These are phyloP conservation scores for Gambelia wislizenii DNA, from an alignment of 2,797 vertebrate species.

Conservation along the genomic window DNA sequence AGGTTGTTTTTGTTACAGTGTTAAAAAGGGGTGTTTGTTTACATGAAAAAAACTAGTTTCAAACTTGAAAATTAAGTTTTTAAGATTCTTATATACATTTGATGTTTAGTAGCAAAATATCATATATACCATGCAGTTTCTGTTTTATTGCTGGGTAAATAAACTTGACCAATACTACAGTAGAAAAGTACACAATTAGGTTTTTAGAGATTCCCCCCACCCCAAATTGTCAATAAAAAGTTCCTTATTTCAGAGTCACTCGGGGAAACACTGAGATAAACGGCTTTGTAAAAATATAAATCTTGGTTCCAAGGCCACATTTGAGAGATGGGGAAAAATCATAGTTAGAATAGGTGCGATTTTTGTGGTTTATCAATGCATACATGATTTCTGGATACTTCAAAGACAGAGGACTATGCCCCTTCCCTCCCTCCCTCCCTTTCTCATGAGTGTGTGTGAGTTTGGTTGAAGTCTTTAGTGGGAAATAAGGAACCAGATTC, in stretches of 20 bases:
- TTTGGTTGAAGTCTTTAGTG: background rate
- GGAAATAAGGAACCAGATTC: constrained; percentile 21
- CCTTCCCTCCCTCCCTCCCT: too few relatives aligned
- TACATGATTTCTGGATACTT: background rate
- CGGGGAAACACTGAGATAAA: background rate
- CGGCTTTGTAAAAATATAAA: background rate
- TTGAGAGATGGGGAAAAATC: background rate
- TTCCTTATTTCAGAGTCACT: background rate
- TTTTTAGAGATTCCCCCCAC: background rate
- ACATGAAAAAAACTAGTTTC: background rate
- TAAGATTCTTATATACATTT: background rate
- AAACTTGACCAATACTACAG: background rate
- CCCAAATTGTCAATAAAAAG: background rate
- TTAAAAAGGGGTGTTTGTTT: too few relatives aligned
- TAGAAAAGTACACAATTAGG: background rate
- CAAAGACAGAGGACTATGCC: too few relatives aligned
- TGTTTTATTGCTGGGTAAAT: background rate
- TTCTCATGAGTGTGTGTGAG: background rate
- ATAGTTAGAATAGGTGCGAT: background rate
- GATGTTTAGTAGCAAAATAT: background rate
- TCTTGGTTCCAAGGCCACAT: background rate
- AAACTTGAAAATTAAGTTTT: background rate
- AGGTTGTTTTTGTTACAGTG: background rate
- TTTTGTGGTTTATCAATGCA: background rate
- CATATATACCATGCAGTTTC: background rate